phyloP scores from a whole-genome alignment of 2,888 invertebrate genomes.

The Alviniconcha strummeri region DNA sequence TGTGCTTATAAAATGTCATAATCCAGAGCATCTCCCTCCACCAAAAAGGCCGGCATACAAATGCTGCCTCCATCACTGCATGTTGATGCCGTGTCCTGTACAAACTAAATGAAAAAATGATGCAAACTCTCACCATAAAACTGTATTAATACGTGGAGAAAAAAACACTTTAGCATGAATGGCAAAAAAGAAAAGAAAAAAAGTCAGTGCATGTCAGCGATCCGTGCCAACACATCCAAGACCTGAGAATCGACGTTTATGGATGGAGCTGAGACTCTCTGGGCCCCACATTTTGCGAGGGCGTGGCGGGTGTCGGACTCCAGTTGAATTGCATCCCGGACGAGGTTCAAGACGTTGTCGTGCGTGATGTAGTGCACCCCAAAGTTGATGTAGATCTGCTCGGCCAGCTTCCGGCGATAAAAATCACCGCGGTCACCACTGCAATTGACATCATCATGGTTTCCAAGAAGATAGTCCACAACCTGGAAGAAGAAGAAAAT shows the following conservation, averaged over 20 bases:
- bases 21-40: too few relatives aligned
- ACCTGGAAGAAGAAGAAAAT: slow-evolving; percentile 1
- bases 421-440: slow-evolving; percentile 66
- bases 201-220: slow-evolving; percentile 53
- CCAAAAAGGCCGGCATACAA: too few relatives aligned
- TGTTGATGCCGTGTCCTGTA: too few relatives aligned
- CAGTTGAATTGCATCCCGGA: slow-evolving; percentile 55
- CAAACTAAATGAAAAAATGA: too few relatives aligned
- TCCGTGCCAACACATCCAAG: slow-evolving; percentile 59
- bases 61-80: too few relatives aligned
- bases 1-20: too few relatives aligned
- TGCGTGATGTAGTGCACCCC: slow-evolving; percentile 61
- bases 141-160: too few relatives aligned
- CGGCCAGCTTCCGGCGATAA: slow-evolving; percentile 63
- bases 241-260: slow-evolving; percentile 58
- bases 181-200: too few relatives aligned
- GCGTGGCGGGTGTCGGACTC: slow-evolving; percentile 53
- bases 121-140: too few relatives aligned
- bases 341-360: slow-evolving; percentile 55
- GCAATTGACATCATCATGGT: slow-evolving; percentile 60
- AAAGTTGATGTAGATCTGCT: slow-evolving; percentile 61
- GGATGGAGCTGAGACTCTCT: slow-evolving; percentile 48
- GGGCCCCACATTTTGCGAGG: slow-evolving; percentile 45
- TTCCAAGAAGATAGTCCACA: slow-evolving; percentile 44
- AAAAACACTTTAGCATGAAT: too few relatives aligned